Base-by-base conservation (phyloP, 1,140 invertebrate species). In the Eciton burchellii region DNA sequence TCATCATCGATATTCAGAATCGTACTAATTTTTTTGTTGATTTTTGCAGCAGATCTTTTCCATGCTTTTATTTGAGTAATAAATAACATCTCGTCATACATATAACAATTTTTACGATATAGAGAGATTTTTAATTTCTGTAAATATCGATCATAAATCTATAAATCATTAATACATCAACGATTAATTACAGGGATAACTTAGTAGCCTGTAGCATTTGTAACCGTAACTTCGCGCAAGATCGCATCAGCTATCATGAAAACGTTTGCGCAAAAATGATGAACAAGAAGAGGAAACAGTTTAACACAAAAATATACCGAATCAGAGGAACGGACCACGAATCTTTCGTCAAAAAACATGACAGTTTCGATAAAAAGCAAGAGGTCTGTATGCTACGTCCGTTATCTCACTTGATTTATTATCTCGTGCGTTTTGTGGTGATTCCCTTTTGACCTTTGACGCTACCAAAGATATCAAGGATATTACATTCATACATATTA, bases 321-420 rank as follows among this genome's bases (percentile, higher is more conserved):
- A 95, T 98, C 8, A 94, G 96, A 93, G 98, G 98, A 26, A 99
- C 98, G 0, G 98, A 99, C 88, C 95, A 97, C 24, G 98, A 98
- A 88, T 94, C 95, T 72, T 98, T 96, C 91, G 94, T 95, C 35
- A 94, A 90, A 73, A 95, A 95, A 70, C n/a, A n/a, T n/a, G n/a
- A n/a, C n/a, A 21, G 73, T 83, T 3, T 85, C 21, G 3, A 62
- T 9, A 85, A 90, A 59, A 88, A 86, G 16, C 84, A 71, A 91
- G 93, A 79, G 85, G 93, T 94, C 76, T 83, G 84, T 88, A 76
- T 68, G 47, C 24, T 12, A 71, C 47, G 3, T n/a, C n/a, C 5
- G 0, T 21, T n/a, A n/a, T n/a, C n/a, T 70, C n/a, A 5, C n/a
- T n/a, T 6, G 0, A 65, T 24, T 66, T 54, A 14, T 26, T 16